Evolutionary conservation across 92 coral and sea anemone genomes (phyloP).

Genomic region (Montipora capitata): DNA sequence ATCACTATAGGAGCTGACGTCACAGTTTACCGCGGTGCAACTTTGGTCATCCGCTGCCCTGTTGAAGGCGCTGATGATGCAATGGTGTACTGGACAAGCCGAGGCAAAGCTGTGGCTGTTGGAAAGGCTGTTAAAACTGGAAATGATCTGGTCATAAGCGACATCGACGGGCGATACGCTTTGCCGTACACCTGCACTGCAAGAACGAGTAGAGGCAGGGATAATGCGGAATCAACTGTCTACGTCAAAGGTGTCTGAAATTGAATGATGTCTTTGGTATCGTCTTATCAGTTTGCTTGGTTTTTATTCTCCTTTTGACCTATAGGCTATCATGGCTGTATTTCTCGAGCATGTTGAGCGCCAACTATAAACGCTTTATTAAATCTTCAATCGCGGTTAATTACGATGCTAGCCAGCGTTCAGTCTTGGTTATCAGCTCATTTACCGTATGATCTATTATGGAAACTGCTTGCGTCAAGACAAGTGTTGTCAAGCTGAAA

Average conservation of each 20-base stretch:
- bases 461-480: too few species aligned
- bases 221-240: constrained; percentile 64
- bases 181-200: constrained; percentile 78
- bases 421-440: too few species aligned
- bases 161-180: constrained; percentile 83
- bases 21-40: constrained; percentile 82
- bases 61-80: constrained; percentile 75
- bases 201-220: constrained; percentile 49
- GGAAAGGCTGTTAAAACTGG: constrained; percentile 87
- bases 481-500: too few species aligned
- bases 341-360: too few species aligned
- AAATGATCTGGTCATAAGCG: constrained; percentile 70
- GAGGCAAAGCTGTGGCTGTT: constrained; percentile 72
- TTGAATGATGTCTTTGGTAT: background rate
- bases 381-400: too few species aligned
- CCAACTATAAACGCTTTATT: too few species aligned
- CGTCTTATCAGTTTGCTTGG: background rate
- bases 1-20: constrained; percentile 93
- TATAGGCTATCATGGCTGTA: too few species aligned
- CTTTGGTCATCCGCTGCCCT: constrained; percentile 86
- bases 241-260: constrained; percentile 66
- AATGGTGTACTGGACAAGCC: constrained; percentile 79
- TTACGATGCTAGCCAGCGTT: too few species aligned
- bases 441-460: too few species aligned
- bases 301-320: background rate